Base-by-base conservation (phyloP, 2,797 vertebrate species). In the Triplophysa yarkandensis region DNA sequence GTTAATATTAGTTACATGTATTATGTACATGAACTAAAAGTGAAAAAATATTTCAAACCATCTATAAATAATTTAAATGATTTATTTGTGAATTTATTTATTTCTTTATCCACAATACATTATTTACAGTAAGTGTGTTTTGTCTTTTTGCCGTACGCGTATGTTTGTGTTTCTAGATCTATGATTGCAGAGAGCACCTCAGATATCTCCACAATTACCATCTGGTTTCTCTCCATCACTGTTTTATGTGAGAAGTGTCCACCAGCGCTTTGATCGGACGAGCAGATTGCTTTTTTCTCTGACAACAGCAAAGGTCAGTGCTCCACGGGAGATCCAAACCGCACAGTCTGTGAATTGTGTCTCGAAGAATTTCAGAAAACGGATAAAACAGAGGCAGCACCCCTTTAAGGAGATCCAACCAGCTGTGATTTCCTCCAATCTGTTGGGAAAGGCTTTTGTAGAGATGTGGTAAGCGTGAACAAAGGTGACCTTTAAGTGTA, bases 401-500 rank as follows among this genome's bases (percentile, higher is more conserved):
- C 39, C 17, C 25, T 60, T 69, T n/a, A 32, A 44, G 8, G 60
- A 74, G 28, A 65, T 65, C 72, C 55, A 68, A 32, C 50, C 32
- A 50, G 65, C 63, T 71, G 21, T 52, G 46, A 77, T 60, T 66
- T 61, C 58, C 16, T 65, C 60, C 55, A 63, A 64, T 46, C 50
- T 63, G 36, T 46, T 60, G 36, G 70, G 25, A 75, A 75, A 34
- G 36, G 43, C 30, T 60, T 70, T 54, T 60, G 25, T 54, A 9
- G 48, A 55, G 71, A 63, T 30, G 44, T 66, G 63, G 52, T 46
- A 17, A 14, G 48, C 28, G 39, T 6, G 21, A 78, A 66, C 57
- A 80, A 82, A 78, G 63, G 63, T 82, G 68, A 82, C 78, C 81
- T 79, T 77, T 79, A n/a, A 2, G 34, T 60, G 48, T 41, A 44